Evolutionary conservation across 2,113 vertebrate genomes (phyloP), one percentile per base, ranked within the genome.

Genomic region (Caranx ignobilis): DNA sequence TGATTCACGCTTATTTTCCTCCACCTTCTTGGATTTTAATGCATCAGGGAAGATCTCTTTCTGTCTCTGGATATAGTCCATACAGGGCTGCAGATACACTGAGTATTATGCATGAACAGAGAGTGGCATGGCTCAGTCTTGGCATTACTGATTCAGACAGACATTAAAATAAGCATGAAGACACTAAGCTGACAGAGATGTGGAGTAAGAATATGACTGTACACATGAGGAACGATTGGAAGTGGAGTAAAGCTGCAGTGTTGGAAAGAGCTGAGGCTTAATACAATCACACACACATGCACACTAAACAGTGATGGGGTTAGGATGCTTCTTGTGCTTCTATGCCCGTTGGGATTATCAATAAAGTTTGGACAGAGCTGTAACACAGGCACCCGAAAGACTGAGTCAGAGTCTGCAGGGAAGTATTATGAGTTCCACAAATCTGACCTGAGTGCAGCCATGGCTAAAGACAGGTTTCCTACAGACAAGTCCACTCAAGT

Each of bases 281-380:
- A 66, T 43, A 57, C 37, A 59, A 11, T 63, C 80, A 74, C 77
- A 77, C 47, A 63, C 37, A 67, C 81, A 84, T 79, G 77, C 85
- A 82, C 64, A 84, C 66, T 71, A 43, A 82, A 70, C 59, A 71
- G 74, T 64, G 41, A 68, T 3, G n/a, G 35, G 31, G 75, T 79
- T 63, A 37, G 45, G 71, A 60, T 68, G 76, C 48, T 78, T 71
- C 63, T 85, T 87, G 88, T 91, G 86, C 88, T 89, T 91, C 71
- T 74, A 69, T 19, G 12, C 35, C 84, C 71, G 55, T 67, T 39
- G 5, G 31, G 48, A 76, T 57, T 41, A 68, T 79, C 60, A 37
- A 57, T 26, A 32, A 56, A 78, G 9, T 78, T 71, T 70, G 31
- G 19, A 64, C 19, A 31, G 71, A 82, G 61, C 52, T 71, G 19